Evolutionary conservation across 2,113 vertebrate genomes (phyloP).

Genomic region (Bambusicola thoracicus): DNA sequence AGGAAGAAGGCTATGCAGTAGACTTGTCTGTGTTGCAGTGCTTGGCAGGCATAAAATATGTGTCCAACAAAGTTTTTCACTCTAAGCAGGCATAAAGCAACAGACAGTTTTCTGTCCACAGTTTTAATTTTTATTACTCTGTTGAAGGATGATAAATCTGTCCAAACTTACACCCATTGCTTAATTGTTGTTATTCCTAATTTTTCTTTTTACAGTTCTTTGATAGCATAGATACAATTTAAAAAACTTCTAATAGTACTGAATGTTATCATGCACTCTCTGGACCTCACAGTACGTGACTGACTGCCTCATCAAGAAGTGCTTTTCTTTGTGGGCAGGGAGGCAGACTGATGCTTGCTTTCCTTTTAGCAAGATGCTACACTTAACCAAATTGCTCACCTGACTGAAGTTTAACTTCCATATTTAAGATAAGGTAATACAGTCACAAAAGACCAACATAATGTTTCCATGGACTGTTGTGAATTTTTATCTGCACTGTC

Average conservation of each 20-base stretch:
- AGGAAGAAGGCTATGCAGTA: fast-evolving
- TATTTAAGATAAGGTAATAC: not conserved
- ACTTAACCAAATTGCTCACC: not conserved
- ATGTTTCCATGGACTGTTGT: not conserved
- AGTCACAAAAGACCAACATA: not conserved
- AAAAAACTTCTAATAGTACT: not conserved
- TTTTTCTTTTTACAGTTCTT: not conserved
- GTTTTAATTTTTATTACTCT: not conserved
- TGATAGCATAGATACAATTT: not conserved
- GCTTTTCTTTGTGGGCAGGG: not conserved
- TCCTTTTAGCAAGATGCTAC: not conserved
- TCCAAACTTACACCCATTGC: not conserved
- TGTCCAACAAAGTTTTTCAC: not conserved
- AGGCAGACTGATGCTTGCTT: not conserved
- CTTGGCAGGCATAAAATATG: not conserved
- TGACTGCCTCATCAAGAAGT: not conserved
- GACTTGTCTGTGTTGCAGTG: not conserved
- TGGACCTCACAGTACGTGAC: not conserved
- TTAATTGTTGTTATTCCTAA: not conserved
- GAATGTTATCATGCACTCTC: not conserved
- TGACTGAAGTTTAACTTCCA: not conserved
- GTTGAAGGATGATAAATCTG: not conserved
- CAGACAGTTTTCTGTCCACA: not conserved
- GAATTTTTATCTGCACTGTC: not conserved
- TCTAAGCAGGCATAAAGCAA: not conserved